Evolutionary conservation across 2,113 vertebrate species (phyloP), one percentile per base, ranked within the genome.

Genomic region (Cephalopholis sonnerati): DNA sequence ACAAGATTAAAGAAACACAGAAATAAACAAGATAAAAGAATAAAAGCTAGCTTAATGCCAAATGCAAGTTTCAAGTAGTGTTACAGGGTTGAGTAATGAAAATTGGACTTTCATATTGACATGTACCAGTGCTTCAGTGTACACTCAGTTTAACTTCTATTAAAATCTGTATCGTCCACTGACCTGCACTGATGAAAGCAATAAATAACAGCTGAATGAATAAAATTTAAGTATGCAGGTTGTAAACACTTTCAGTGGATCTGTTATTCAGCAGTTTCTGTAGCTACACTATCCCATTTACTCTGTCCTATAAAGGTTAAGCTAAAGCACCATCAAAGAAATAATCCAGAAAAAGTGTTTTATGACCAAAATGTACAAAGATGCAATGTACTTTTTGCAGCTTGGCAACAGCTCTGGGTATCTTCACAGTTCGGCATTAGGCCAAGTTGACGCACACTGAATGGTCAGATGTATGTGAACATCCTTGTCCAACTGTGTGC

Each of bases 1-100:
- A 58, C 55, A 46, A 82, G 57, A 79, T 59, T 82, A 81, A 81
- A 71, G 16, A 17, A 61, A 41, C 16, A 24, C 53, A 62, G 27
- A 73, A 61, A 57, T 39, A 27, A 79, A 76, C 24, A n/a, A 75
- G 17, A 68, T 51, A 20, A 41, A 79, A 67, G 5, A 58, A 65
- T 15, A 61, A 59, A 72, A 24, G 50, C 48, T 51, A 44, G 7
- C 48, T 89, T 15, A 79, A 64, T 44, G 44, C 41, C 25, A 65
- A 24, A 66, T 39, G 8, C 13, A n/a, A 39, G 62, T 55, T 53
- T 13, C 32, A 76, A 32, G 0, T 75, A 2, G 27, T 7, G 57
- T 76, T 59, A 61, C 9, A 75, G 15, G n/a, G 12, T 39, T 36
- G 8, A 81, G 22, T 69, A 48, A 74, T 77, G 13, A 55, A 55